Conservation (phyloP, 1,140 invertebrate species). For the Potamilus streckersoni region DNA sequence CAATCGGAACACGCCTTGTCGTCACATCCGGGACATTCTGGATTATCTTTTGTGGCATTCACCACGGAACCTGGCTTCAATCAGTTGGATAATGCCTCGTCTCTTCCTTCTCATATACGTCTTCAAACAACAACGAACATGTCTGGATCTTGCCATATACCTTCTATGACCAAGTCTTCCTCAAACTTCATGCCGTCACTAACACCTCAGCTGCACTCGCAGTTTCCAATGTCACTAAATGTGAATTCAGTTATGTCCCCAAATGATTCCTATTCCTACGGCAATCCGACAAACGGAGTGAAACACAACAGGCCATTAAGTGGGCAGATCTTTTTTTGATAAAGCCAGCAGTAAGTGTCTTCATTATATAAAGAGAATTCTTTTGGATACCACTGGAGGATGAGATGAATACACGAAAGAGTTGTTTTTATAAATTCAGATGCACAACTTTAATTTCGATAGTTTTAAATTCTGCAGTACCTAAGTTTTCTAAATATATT, state of each 20-base stretch:
- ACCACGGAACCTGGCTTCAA: conserved; percentile 39
- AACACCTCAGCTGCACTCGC: conserved; percentile 63
- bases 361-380: too few species aligned
- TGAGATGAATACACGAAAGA: too few species aligned
- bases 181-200: conserved; percentile 43
- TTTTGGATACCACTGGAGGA: too few species aligned
- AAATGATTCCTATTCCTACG: conserved; percentile 43
- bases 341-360: too few species aligned
- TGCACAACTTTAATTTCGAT: too few species aligned
- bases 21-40: neutral
- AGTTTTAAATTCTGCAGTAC: too few species aligned
- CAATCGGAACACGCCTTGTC: conserved; percentile 47
- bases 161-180: conserved; percentile 40
- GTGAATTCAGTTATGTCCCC: conserved; percentile 62
- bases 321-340: too few species aligned
- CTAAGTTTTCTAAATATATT: too few species aligned
- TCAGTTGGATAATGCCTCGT: conserved; percentile 40
- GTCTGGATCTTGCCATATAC: conserved; percentile 34
- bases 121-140: conserved; percentile 25
- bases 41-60: conserved; percentile 2
- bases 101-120: conserved; percentile 36
- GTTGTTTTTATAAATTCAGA: too few species aligned
- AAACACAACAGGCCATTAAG: too few species aligned
- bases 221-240: conserved; percentile 62
- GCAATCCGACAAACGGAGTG: neutral